These are phyloP conservation scores for Thumatha senex DNA, from an alignment of 2,888 invertebrate species.

Conservation along the genomic window DNA sequence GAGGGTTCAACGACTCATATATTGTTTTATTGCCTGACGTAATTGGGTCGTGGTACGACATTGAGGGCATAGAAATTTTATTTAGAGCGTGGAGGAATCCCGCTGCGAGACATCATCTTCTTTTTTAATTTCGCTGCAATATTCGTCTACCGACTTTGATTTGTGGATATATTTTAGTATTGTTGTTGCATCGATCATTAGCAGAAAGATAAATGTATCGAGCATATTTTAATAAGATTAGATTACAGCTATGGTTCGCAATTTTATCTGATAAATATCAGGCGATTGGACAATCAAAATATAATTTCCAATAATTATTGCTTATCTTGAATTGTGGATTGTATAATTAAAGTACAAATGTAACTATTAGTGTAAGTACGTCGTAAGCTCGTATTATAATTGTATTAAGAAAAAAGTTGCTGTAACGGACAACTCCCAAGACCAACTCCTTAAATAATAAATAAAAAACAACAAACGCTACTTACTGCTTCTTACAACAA, in stretches of 20 bases:
- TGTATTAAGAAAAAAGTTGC: too few relatives aligned
- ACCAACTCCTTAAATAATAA: too few relatives aligned
- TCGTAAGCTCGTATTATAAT: not conserved
- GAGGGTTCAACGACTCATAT: slow-evolving; percentile 77
- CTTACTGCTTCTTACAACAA: too few relatives aligned
- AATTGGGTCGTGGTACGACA: slow-evolving; percentile 75
- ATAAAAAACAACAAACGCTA: too few relatives aligned
- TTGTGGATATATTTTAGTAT: not conserved
- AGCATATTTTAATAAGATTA: slow-evolving; percentile 24
- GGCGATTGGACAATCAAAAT: slow-evolving; percentile 6
- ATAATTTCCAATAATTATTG: not conserved
- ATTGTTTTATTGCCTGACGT: slow-evolving; percentile 77
- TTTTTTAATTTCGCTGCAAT: slow-evolving; percentile 32
- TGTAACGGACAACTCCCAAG: too few relatives aligned
- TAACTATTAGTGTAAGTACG: not conserved
- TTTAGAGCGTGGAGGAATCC: slow-evolving; percentile 53
- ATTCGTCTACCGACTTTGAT: not conserved
- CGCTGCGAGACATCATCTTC: slow-evolving; percentile 41
- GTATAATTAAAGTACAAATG: not conserved
- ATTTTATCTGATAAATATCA: slow-evolving; percentile 5
- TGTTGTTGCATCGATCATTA: slow-evolving; percentile 7
- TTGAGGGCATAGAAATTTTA: slow-evolving; percentile 64
- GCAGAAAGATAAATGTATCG: slow-evolving; percentile 13
- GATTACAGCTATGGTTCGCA: slow-evolving; percentile 16
- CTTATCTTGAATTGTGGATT: slow-evolving; percentile 1